Evolutionary conservation across 2,888 invertebrate species (phyloP).

Genomic region (Scaptomyza caliginosa): DNA sequence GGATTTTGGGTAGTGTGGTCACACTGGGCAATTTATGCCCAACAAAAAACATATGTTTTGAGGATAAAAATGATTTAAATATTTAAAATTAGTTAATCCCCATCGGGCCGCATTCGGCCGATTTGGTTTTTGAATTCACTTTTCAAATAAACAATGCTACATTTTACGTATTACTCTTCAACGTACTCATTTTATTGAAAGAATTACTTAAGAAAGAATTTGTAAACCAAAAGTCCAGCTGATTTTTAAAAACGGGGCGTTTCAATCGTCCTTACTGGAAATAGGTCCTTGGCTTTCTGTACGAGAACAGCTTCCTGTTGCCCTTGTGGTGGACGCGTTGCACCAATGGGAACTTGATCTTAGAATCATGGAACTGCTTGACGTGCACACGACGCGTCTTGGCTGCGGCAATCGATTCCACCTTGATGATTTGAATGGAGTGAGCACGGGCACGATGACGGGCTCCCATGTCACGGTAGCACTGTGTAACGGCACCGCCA

Average conservation of each 20-base stretch:
- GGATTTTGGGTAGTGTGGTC: not conserved
- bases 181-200: constrained; percentile 75
- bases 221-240: constrained; percentile 49
- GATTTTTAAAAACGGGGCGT: constrained; percentile 26
- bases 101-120: not conserved
- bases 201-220: constrained; percentile 69
- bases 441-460: constrained; percentile 99
- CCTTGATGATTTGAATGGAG: constrained; percentile 98
- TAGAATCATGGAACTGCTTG: constrained; percentile 99
- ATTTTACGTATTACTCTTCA: constrained; percentile 55
- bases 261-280: constrained; percentile 80
- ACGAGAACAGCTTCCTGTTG: constrained; percentile 92
- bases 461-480: constrained; percentile 99
- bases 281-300: constrained; percentile 84
- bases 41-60: constrained; percentile 12
- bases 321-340: constrained; percentile 94
- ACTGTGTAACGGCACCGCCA: constrained; percentile 98
- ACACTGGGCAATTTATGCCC: not conserved
- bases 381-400: constrained; percentile 97
- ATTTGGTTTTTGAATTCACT: not conserved
- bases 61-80: not conserved
- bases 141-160: not conserved
- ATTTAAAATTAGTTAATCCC: not conserved
- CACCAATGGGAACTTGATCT: constrained; percentile 98
- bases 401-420: constrained; percentile 94